A percentile compares a stretch with the other conserved stretches of the same genome.
Evolutionary conservation across 2,888 invertebrate species (phyloP).

Genomic region (Acronicta psi): DNA sequence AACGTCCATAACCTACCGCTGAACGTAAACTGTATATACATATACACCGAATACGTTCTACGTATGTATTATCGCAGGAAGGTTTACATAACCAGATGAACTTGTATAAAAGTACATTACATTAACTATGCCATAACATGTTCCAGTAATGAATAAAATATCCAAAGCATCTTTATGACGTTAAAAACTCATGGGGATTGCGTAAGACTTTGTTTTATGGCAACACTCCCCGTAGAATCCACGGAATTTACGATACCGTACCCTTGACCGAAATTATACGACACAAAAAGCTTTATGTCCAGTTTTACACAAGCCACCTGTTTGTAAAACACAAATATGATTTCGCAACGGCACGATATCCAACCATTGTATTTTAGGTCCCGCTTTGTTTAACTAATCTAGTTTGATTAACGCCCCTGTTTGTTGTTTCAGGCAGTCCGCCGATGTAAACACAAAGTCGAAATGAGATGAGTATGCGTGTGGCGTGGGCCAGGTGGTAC

Average conservation of each 20-base stretch:
- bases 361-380: constrained; percentile 59
- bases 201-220: constrained; percentile 51
- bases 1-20: constrained; percentile 2
- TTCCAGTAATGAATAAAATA: constrained; percentile 35
- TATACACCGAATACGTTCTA: constrained; percentile 2
- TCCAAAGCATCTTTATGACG: constrained; percentile 43
- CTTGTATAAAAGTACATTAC: constrained; percentile 36
- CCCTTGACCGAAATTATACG: constrained; percentile 66
- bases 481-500: constrained; percentile 88
- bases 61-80: constrained; percentile 12
- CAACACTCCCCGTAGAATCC: constrained; percentile 38
- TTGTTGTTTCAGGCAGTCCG: constrained; percentile 86
- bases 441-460: constrained; percentile 86
- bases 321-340: constrained; percentile 67
- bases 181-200: constrained; percentile 48
- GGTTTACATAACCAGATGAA: constrained; percentile 11
- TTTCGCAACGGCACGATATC: constrained; percentile 52
- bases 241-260: constrained; percentile 57
- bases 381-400: constrained; percentile 71
- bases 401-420: constrained; percentile 69
- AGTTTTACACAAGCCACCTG: constrained; percentile 64
- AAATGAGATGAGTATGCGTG: constrained; percentile 89
- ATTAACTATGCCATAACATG: constrained; percentile 31
- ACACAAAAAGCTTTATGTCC: constrained; percentile 61
- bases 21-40: constrained; percentile 23